Conservation (phyloP, 2,888 invertebrate species). For the Micoletzkya japonica region DNA sequence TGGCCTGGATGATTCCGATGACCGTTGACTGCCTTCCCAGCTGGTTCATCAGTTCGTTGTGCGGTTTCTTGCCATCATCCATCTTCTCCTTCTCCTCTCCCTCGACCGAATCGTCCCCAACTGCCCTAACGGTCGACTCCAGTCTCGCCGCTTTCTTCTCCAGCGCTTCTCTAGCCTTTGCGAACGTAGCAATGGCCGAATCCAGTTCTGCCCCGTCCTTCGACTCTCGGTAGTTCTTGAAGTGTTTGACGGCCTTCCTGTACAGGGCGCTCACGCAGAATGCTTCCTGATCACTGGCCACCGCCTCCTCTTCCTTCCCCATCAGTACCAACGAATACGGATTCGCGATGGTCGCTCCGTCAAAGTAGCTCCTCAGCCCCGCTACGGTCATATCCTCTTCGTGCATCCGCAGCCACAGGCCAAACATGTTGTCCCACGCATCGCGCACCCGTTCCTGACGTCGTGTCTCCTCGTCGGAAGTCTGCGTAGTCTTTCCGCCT, state of each 20-base stretch:
- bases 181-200: background rate
- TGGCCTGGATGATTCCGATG: background rate
- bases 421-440: background rate
- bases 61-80: background rate
- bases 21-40: background rate
- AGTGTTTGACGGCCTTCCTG: background rate
- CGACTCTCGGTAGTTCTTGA: background rate
- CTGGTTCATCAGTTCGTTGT: background rate
- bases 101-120: background rate
- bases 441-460: too few relatives aligned
- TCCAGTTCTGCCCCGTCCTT: background rate
- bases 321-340: too few relatives aligned
- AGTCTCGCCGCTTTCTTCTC: background rate
- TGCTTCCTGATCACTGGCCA: too few relatives aligned
- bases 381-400: background rate
- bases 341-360: background rate
- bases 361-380: background rate
- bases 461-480: too few relatives aligned
- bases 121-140: background rate
- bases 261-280: background rate
- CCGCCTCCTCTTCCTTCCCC: too few relatives aligned
- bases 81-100: background rate
- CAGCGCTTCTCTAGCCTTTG: background rate
- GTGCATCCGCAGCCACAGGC: background rate
- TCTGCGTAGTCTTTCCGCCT: background rate